phyloP scores from a whole-genome alignment of 2,888 invertebrate genomes.

The Norana najaformis region DNA sequence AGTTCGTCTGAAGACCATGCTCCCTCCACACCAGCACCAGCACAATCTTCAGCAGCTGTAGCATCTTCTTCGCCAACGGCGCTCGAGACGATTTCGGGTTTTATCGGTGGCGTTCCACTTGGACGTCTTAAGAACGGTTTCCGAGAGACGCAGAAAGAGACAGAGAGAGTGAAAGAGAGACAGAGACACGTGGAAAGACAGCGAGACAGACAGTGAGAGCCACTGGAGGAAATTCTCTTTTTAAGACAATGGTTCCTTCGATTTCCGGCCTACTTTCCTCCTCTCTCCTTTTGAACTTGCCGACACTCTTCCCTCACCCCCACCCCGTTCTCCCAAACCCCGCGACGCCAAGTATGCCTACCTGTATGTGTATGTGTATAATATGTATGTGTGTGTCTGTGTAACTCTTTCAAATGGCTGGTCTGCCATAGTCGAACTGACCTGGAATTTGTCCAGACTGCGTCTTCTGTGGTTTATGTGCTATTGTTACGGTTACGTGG shows the following conservation, averaged over 20 bases:
- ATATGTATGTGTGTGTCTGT: not conserved
- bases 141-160: not conserved
- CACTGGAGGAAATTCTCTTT: not conserved
- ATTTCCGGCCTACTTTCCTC: not conserved
- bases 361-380: not conserved
- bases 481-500: not conserved
- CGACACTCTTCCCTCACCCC: not conserved
- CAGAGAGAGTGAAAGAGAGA: not conserved
- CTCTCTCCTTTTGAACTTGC: slow-evolving; percentile 1
- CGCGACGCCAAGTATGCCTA: not conserved
- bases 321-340: not conserved
- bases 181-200: not conserved
- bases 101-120: slow-evolving; percentile 2
- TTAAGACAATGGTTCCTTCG: not conserved
- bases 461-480: not conserved
- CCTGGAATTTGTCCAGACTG: slow-evolving; percentile 2
- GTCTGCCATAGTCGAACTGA: not conserved
- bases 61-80: not conserved
- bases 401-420: not conserved
- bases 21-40: not conserved
- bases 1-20: not conserved
- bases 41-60: not conserved
- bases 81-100: not conserved
- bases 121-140: not conserved
- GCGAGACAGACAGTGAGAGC: not conserved